Evolutionary conservation across 1,140 invertebrate species (phyloP).

Genomic region (Hylaeus anthracinus): DNA sequence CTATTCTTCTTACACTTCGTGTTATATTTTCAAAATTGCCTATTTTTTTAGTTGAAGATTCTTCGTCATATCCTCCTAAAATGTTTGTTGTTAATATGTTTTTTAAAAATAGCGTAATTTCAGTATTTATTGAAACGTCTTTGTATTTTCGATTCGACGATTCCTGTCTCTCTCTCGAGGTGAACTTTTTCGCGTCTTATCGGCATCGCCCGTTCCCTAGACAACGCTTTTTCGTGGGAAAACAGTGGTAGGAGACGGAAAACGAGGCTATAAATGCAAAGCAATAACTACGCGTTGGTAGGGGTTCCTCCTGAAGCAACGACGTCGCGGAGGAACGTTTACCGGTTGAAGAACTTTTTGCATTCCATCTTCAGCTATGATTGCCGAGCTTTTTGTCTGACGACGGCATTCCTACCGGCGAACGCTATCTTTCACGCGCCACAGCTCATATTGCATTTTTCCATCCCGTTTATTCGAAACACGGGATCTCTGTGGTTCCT

Average conservation of each 20-base stretch:
- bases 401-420: background rate
- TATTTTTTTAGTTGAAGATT: too few species aligned
- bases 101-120: too few species aligned
- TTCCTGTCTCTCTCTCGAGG: background rate
- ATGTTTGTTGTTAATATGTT: too few species aligned
- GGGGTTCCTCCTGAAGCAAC: background rate
- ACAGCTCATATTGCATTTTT: conserved; percentile 42
- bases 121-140: too few species aligned
- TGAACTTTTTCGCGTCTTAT: background rate
- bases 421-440: conserved; percentile 21
- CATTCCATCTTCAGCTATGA: conserved; percentile 52
- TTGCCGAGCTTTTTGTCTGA: conserved; percentile 52
- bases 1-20: too few species aligned
- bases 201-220: background rate
- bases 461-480: conserved; percentile 22
- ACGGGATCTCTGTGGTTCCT: conserved; percentile 12
- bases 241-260: background rate
- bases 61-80: too few species aligned
- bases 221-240: too few species aligned
- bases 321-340: conserved; percentile 23
- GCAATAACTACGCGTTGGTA: conserved; percentile 49
- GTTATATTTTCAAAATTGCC: too few species aligned
- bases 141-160: background rate
- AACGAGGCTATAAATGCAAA: conserved; percentile 45
- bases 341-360: conserved; percentile 53